These are phyloP conservation scores for Amphipyra berbera DNA, from an alignment of 2,888 invertebrate species.

Conservation along the genomic window DNA sequence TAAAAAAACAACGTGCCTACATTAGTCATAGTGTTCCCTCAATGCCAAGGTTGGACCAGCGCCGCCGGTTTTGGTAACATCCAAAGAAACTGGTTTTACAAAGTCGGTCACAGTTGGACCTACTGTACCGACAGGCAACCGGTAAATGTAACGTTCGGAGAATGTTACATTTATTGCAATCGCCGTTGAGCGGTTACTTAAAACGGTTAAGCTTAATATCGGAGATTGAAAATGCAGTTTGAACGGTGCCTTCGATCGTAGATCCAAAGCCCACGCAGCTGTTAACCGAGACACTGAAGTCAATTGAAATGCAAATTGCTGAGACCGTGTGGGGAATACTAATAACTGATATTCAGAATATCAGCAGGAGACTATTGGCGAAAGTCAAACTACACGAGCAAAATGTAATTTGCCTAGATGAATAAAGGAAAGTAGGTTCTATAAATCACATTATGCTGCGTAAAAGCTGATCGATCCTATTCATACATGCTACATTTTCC, in stretches of 20 bases:
- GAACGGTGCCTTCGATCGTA: constrained; percentile 44
- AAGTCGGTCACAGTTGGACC: constrained; percentile 68
- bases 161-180: constrained; percentile 55
- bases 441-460: constrained; percentile 46
- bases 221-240: constrained; percentile 51
- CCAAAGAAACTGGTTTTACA: constrained; percentile 75
- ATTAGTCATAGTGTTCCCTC: constrained; percentile 80
- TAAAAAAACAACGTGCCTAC: constrained; percentile 58
- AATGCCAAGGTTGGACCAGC: constrained; percentile 83
- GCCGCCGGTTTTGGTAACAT: constrained; percentile 68
- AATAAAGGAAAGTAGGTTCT: constrained; percentile 53
- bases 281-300: constrained; percentile 33
- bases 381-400: constrained; percentile 41
- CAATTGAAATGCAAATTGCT: constrained; percentile 55
- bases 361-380: constrained; percentile 23
- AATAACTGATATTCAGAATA: constrained; percentile 36
- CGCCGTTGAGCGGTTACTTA: constrained; percentile 49
- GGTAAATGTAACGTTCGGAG: constrained; percentile 63
- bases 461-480: constrained; percentile 36
- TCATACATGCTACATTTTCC: constrained; percentile 37
- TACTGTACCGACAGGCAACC: constrained; percentile 53
- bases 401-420: constrained; percentile 54
- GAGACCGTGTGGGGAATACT: constrained; percentile 36
- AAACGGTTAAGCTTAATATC: constrained; percentile 48
- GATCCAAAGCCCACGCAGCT: constrained; percentile 31